These are phyloP conservation scores for Brotula barbata DNA, from an alignment of 2,797 vertebrate genomes.

Conservation along the genomic window DNA sequence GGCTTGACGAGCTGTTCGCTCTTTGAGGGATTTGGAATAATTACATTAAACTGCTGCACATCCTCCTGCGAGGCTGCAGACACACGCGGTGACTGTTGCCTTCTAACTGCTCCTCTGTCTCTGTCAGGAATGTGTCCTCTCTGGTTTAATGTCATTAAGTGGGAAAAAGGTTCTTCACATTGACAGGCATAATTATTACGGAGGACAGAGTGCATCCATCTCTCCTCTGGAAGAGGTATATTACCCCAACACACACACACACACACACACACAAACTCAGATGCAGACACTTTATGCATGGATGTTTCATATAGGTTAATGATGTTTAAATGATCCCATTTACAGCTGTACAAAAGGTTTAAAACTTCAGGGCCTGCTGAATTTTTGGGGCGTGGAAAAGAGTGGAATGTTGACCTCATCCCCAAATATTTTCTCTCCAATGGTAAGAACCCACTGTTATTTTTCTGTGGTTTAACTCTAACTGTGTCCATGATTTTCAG, in stretches of 20 bases:
- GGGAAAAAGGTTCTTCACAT: constrained; percentile 82
- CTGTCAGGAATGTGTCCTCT: constrained; percentile 79
- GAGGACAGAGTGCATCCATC: constrained; percentile 76
- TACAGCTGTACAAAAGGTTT: constrained; percentile 78
- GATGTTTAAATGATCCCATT: constrained; percentile 3
- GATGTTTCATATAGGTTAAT: not conserved
- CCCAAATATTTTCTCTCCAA: constrained; percentile 80
- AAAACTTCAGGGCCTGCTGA: constrained; percentile 60
- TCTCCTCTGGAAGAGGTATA: constrained; percentile 77
- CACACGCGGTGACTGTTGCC: not conserved
- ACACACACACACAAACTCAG: not conserved
- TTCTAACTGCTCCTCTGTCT: constrained; percentile 11
- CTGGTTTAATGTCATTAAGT: constrained; percentile 74
- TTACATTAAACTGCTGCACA: constrained; percentile 17
- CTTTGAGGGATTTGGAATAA: constrained; percentile 23
- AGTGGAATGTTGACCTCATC: constrained; percentile 81
- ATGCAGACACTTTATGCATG: not conserved
- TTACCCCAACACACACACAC: no score
- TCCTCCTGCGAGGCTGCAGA: constrained; percentile 13
- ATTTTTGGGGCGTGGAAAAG: constrained; percentile 69
- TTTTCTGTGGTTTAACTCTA: no score
- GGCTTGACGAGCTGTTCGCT: constrained; percentile 10
- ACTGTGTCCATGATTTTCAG: not conserved
- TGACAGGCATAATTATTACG: constrained; percentile 75
- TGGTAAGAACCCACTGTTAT: constrained; percentile 56